phyloP scores from a whole-genome alignment of 2,888 invertebrate genomes.

The Drosophila neotestacea region DNA sequence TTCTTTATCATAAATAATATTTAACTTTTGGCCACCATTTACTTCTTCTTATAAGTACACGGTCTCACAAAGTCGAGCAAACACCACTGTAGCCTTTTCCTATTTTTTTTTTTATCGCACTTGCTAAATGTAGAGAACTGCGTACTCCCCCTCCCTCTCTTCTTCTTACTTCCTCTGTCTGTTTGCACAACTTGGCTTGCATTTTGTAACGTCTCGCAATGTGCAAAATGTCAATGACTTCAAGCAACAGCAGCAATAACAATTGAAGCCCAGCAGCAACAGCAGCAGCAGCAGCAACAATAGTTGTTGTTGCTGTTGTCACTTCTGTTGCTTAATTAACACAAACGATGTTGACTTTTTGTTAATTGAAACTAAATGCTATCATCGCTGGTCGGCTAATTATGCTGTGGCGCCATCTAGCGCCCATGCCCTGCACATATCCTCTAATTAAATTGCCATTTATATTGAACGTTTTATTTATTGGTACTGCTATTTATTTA shows the following conservation, averaged over 20 bases:
- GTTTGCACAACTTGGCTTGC: constrained; percentile 62
- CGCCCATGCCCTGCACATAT: constrained; percentile 29
- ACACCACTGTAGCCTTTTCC: not conserved
- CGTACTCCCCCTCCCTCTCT: not conserved
- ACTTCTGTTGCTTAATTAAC: constrained; percentile 59
- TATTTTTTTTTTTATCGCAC: constrained; percentile 36
- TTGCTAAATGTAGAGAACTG: constrained; percentile 42
- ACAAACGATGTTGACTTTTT: constrained; percentile 52
- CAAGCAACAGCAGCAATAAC: constrained; percentile 39
- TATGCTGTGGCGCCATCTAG: constrained; percentile 73
- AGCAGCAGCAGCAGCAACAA: not conserved
- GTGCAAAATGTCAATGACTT: constrained; percentile 73
- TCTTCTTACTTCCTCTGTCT: constrained; percentile 16
- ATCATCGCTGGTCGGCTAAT: constrained; percentile 58
- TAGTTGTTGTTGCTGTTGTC: constrained; percentile 24
- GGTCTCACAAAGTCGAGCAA: no score
- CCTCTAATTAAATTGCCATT: constrained; percentile 47
- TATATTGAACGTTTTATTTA: constrained; percentile 44
- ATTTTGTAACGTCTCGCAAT: constrained; percentile 59
- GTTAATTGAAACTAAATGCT: constrained; percentile 74
- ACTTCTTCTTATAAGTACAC: no score
- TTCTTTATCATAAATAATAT: no score
- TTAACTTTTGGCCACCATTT: no score
- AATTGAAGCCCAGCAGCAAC: constrained; percentile 5
- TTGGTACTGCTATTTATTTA: constrained; percentile 25